phyloP scores from a whole-genome alignment of 2,888 invertebrate genomes.

The Pegoplata infirma region DNA sequence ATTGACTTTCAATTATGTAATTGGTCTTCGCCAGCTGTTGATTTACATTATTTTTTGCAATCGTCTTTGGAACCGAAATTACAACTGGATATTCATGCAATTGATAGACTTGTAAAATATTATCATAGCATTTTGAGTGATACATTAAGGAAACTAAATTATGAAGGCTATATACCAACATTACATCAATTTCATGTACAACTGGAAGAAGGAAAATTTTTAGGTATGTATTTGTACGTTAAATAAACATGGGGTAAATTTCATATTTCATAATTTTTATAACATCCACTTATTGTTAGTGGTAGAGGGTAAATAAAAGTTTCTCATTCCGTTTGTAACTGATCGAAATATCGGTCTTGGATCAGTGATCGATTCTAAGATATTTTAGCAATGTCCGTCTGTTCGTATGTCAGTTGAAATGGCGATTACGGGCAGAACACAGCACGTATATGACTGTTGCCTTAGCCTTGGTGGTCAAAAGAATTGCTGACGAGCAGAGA shows the following conservation, averaged over 20 bases:
- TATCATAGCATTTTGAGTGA: constrained; percentile 70
- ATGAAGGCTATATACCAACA: constrained; percentile 70
- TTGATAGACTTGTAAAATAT: constrained; percentile 71
- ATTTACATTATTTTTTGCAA: constrained; percentile 73
- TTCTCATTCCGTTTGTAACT: no score
- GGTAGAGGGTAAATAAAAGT: no score
- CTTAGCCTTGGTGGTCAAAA: no score
- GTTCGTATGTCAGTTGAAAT: no score
- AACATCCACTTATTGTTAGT: no score
- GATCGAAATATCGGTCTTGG: no score
- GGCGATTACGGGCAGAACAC: no score
- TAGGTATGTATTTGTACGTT: constrained; percentile 67
- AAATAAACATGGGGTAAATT: neutral
- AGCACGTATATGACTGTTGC: no score
- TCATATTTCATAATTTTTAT: no score
- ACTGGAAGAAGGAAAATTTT: constrained; percentile 69
- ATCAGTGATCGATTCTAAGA: no score
- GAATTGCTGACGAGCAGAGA: no score
- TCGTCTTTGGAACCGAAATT: constrained; percentile 71
- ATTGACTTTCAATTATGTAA: constrained; percentile 75
- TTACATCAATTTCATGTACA: constrained; percentile 71
- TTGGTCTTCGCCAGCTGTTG: constrained; percentile 75
- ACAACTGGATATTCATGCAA: constrained; percentile 65
- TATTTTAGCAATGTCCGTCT: no score
- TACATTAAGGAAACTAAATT: constrained; percentile 69